Evolutionary conservation across 2,113 vertebrate genomes (phyloP).

Genomic region (Diphyllodes magnificus): DNA sequence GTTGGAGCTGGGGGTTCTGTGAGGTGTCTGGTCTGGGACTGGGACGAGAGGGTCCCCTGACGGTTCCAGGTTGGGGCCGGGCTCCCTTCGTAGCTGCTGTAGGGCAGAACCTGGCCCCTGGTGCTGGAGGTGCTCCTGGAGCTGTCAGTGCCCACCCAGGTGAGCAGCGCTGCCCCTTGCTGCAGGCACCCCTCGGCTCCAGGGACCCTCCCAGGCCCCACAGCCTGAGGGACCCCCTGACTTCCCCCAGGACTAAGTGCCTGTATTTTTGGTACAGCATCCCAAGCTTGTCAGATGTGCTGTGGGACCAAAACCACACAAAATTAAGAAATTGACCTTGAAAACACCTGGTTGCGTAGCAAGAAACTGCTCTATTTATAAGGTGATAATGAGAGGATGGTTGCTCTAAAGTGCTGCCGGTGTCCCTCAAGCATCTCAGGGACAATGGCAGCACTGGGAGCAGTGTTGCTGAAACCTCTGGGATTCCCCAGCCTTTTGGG

Average conservation of each 20-base stretch:
- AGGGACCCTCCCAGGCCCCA: no score
- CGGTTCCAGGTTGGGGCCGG: accelerated
- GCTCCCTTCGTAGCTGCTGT: not conserved
- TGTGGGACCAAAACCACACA: not conserved
- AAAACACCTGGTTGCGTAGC: not conserved
- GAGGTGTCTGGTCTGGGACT: not conserved
- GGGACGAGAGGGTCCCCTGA: not conserved
- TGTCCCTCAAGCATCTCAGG: not conserved
- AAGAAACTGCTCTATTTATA: not conserved
- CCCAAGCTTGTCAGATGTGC: not conserved
- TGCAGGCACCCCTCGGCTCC: no score
- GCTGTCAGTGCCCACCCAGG: not conserved
- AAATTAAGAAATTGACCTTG: not conserved
- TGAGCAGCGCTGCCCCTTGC: not conserved
- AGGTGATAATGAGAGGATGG: not conserved
- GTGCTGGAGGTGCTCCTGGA: not conserved
- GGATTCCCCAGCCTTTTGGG: not conserved
- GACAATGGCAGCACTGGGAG: not conserved
- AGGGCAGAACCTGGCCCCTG: not conserved
- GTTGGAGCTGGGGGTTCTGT: not conserved
- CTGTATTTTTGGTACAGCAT: accelerated
- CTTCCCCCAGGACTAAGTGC: no score
- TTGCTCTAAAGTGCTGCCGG: not conserved
- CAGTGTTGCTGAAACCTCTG: not conserved
- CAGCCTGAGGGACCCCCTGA: not conserved